Base-by-base conservation (phyloP, 2,797 vertebrate genomes). In the Phalanger gymnotis region DNA sequence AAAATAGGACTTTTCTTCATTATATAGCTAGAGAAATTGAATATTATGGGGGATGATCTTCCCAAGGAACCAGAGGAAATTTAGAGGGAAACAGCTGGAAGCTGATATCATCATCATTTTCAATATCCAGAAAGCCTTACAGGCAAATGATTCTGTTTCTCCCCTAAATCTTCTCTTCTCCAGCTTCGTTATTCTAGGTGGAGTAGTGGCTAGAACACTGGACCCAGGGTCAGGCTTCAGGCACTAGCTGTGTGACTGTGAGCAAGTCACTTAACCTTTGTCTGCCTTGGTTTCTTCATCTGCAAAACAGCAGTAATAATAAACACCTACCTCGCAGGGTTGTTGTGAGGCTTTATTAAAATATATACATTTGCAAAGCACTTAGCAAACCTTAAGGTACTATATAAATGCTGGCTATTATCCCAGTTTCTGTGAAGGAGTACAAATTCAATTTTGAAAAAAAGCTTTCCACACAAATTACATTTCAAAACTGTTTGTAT, bases 401-500 rank as follows among this genome's bases (percentile, higher is more conserved):
- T 47, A 4, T 27, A 51, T 87, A 27, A 87, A 87, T 87, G 3
- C 40, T 51, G 28, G 31, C 25, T 47, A 81, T 81, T 81, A 47
- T 47, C 6, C 73, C 7, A 87, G 73, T 87, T 87, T 87, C n/a
- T 87, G 47, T 81, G 22, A 73, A 40, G n/a, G 40, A 87, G 40
- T 47, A 1, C 47, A 51, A 27, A 87, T 81, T 81, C 40, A 81
- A 81, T 87, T 51, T 51, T 27, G 27, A 11, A 27, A 81, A 81
- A 81, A 81, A 40, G 51, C 53, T 95, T 95, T 91, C 56, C 53
- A 95, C 10, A 90, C 40, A 93, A 81, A 51, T 57, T 16, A 6
- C 12, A 94, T 93, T 58, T 96, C 40, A 92, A 96, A 87, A 53
- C 30, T 47, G 52, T 92, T 90, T 22, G 92, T 27, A 81, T 19